A percentile compares a stretch with the other conserved stretches of the same genome.
Evolutionary conservation across 1,140 invertebrate species (phyloP).

Genomic region (Psix sp.): DNA sequence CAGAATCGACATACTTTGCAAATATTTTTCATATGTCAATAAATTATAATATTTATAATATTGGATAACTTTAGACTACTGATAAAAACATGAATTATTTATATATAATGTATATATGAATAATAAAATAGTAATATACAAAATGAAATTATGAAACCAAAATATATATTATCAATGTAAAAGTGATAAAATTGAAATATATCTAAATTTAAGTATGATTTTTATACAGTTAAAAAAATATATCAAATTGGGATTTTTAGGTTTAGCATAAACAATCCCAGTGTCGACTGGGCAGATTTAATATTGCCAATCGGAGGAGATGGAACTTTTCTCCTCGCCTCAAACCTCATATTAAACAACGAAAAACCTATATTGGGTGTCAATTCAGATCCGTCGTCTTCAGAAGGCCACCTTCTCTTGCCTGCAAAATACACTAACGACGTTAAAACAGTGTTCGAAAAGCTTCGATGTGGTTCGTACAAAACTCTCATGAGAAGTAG

Average conservation of each 20-base stretch:
- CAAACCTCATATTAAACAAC: conserved; percentile 86
- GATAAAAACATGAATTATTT: no score
- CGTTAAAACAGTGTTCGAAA: conserved; percentile 82
- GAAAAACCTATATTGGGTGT: conserved; percentile 96
- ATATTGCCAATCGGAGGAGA: conserved; percentile 97
- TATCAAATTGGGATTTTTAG: conserved; percentile 64
- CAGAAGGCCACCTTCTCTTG: conserved; percentile 94
- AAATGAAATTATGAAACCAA: no score
- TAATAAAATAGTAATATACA: no score
- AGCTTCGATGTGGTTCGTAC: conserved; percentile 85
- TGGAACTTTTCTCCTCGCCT: conserved; percentile 97
- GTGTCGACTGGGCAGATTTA: conserved; percentile 93
- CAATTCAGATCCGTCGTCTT: conserved; percentile 97
- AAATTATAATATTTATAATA: no score
- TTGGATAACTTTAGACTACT: no score
- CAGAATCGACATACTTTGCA: no score
- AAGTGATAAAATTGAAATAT: no score
- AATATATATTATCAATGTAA: no score
- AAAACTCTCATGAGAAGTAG: conserved; percentile 82
- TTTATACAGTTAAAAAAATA: no score
- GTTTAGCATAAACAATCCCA: conserved; percentile 82
- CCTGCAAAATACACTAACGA: conserved; percentile 84
- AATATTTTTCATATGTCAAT: no score
- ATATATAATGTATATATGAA: no score
- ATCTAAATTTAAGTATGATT: no score